A percentile compares a stretch with the other conserved stretches of the same genome.
Evolutionary conservation across 2,113 vertebrate genomes (phyloP).

Genomic region (Onychorhynchus coronatus): DNA sequence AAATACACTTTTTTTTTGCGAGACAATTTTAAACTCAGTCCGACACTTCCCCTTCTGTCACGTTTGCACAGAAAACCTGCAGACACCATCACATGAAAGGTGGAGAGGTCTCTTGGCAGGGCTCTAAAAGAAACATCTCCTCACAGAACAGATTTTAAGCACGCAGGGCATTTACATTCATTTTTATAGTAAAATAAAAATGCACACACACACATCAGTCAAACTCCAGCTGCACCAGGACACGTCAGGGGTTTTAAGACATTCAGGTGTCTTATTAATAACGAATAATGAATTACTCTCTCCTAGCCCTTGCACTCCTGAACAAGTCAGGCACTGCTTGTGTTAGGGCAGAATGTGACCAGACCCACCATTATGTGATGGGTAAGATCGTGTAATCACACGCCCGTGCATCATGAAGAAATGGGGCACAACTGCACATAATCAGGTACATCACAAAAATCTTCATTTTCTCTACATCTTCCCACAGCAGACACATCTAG

Average conservation of each 20-base stretch:
- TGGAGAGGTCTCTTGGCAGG: not conserved
- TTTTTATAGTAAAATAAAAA: not conserved
- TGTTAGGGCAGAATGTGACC: not conserved
- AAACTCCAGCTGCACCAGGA: not conserved
- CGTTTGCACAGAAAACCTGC: not conserved
- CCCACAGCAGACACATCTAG: not conserved
- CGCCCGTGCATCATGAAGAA: fast-evolving
- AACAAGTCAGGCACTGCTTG: not conserved
- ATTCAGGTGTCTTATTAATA: not conserved
- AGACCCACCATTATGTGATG: not conserved
- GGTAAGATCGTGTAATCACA: not conserved
- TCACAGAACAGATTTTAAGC: not conserved
- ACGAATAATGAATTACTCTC: not conserved
- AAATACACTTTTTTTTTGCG: fast-evolving
- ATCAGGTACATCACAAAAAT: not conserved
- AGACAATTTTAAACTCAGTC: not conserved
- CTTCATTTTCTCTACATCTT: not conserved
- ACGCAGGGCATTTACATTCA: not conserved
- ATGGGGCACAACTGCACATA: not conserved
- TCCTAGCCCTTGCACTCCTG: no score
- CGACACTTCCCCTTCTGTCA: not conserved
- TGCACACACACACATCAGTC: not conserved
- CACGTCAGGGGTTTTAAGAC: fast-evolving
- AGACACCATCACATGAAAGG: not conserved
- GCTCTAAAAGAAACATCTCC: not conserved